Conservation (phyloP, 1,140 invertebrate genomes). For the Rhopalosiphum maidis region DNA sequence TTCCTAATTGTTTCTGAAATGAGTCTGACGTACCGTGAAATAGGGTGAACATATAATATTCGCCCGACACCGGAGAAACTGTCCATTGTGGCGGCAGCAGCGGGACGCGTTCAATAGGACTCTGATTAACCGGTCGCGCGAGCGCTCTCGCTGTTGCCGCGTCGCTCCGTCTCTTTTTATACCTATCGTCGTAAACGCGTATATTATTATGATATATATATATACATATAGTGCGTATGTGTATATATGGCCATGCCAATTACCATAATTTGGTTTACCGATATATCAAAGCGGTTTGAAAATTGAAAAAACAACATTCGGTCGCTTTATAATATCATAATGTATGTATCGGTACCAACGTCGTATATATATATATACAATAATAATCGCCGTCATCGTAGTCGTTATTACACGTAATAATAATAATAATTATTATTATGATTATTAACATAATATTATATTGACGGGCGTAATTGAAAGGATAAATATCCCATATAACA, state of each 20-base stretch:
- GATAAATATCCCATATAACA: background rate
- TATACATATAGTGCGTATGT: no score
- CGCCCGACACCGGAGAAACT: conserved; percentile 41
- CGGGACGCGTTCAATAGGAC: conserved; percentile 51
- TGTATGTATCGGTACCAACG: background rate
- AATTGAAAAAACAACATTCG: conserved; percentile 13
- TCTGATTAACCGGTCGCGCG: conserved; percentile 56
- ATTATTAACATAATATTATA: background rate
- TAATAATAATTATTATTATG: no score
- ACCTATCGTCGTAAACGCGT: background rate
- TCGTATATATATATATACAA: background rate
- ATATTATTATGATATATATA: background rate
- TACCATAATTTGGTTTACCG: conserved; percentile 48
- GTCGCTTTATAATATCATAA: background rate
- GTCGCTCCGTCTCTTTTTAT: background rate
- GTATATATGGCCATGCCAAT: conserved; percentile 26
- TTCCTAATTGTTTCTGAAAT: conserved; percentile 57
- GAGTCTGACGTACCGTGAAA: conserved; percentile 56
- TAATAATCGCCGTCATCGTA: background rate
- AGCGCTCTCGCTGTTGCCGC: background rate
- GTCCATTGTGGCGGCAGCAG: conserved; percentile 50
- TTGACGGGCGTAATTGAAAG: conserved; percentile 41
- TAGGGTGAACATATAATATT: conserved; percentile 40
- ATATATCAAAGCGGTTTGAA: conserved; percentile 17
- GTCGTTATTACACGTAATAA: background rate